These are phyloP conservation scores for Linurgus olivaceus DNA, from an alignment of 2,797 vertebrate species.

Conservation along the genomic window DNA sequence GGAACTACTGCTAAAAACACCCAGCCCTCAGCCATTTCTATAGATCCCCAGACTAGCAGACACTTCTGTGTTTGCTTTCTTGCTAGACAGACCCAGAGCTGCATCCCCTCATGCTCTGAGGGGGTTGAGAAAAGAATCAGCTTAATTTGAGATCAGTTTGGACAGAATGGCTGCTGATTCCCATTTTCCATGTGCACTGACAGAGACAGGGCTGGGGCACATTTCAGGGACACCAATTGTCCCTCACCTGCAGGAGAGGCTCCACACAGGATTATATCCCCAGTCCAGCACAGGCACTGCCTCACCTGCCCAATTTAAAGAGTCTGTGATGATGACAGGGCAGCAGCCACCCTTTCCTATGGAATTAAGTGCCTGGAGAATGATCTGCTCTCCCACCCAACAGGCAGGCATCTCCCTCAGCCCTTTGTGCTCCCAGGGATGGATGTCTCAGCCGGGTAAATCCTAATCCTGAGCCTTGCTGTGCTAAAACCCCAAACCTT, in stretches of 20 bases:
- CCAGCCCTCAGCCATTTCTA: not conserved
- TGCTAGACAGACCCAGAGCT: rapidly evolving
- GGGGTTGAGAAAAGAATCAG: not conserved
- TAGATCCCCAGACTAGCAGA: not conserved
- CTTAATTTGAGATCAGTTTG: not conserved
- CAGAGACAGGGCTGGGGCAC: not conserved
- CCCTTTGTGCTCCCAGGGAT: not conserved
- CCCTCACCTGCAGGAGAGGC: not conserved
- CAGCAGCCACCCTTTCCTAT: not conserved
- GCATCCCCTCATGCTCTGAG: not conserved
- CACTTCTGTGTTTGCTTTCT: not conserved
- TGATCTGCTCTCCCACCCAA: rapidly evolving
- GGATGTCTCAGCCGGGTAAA: not conserved
- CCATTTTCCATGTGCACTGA: rapidly evolving
- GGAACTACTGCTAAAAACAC: not conserved
- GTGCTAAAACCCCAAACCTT: not conserved
- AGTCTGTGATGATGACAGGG: not conserved
- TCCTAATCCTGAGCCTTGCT: not conserved
- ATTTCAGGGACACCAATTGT: rapidly evolving
- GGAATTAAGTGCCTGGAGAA: not conserved
- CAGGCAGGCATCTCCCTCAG: not conserved
- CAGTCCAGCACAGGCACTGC: not conserved
- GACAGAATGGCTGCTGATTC: not conserved
- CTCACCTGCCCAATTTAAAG: not conserved
- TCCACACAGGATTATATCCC: rapidly evolving